Base-by-base conservation (phyloP, 2,888 invertebrate species). In the Lordiphosa andalusiaca region DNA sequence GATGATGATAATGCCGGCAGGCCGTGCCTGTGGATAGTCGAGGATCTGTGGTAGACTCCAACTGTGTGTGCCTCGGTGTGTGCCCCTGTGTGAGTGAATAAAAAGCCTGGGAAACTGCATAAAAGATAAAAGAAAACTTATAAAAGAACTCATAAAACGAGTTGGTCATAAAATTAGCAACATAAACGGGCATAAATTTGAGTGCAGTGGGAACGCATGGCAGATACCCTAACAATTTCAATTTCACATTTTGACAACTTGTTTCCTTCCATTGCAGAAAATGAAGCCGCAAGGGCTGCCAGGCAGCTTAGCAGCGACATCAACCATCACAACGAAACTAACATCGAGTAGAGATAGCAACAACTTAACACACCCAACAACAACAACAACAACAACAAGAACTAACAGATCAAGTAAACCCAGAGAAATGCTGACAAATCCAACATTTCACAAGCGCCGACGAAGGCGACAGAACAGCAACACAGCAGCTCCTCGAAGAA, bases 391-490 rank as follows among this genome's bases (percentile, higher is more conserved):
- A 61, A 57, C 33, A 56, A 13, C 39, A 59, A 49, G 54, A 61
- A 57, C 47, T 7, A 25, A 25, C 7, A 25, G 25, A 60, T 40
- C 30, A 64, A 42, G 53, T 40, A 44, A 44, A 10, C 23, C 9
- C 33, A 23, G 25, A 40, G 12, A 23, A 21, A 46, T 40, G 37
- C 38, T 44, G 60, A 25, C 46, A 46, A 23, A 21, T 39, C 38
- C 39, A 51, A 50, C 33, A 53, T 72, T 67, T 64, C 70, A 74
- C 52, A 81, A 74, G 40, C 64, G 76, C 6, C 74, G 81, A 36
- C 72, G 75, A 57, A 77, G 63, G 72, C 75, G 73, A 25, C 38
- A 54, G 19, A 42, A 13, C 42, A 44, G 12, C 35, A 36, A 19
- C 51, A 62, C 48, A 46, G 37, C 41, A 59, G 38, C 25, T 13